phyloP scores from a whole-genome alignment of 2,113 vertebrate species.

The Eublepharis macularius region DNA sequence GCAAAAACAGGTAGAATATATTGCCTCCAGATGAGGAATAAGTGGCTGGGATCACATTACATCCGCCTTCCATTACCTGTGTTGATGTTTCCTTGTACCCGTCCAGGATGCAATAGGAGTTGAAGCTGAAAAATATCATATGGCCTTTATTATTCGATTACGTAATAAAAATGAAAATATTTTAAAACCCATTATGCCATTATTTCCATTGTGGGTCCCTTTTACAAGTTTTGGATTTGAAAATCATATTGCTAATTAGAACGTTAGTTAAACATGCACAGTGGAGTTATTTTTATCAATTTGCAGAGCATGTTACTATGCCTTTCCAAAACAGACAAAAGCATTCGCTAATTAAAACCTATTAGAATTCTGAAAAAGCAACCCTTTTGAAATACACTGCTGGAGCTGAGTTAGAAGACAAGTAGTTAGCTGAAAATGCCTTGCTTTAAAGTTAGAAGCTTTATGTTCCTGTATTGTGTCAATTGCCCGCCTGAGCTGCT shows the following conservation, averaged over 20 bases:
- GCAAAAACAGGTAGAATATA: background rate
- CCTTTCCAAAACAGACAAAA: conserved; percentile 38
- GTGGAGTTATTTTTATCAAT: conserved; percentile 31
- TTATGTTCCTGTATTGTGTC: conserved; percentile 65
- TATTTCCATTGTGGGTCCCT: background rate
- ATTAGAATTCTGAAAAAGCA: conserved; percentile 24
- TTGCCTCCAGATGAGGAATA: accelerated
- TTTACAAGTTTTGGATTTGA: conserved; percentile 43
- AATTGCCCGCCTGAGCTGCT: conserved; percentile 72
- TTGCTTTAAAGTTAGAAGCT: conserved; percentile 57
- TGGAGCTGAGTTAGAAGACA: conserved; percentile 44
- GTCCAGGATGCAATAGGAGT: background rate
- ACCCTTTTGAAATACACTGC: conserved; percentile 25
- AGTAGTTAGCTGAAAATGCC: conserved; percentile 51
- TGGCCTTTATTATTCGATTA: background rate
- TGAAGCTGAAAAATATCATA: background rate
- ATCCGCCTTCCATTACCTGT: background rate
- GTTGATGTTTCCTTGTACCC: background rate
- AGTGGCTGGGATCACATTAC: background rate
- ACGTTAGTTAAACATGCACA: background rate
- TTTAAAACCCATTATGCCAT: background rate
- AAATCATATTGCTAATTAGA: conserved; percentile 56
- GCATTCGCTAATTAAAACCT: background rate
- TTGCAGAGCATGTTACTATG: conserved; percentile 25
- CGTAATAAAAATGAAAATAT: background rate